Conservation (phyloP, 2,113 vertebrate genomes). For the Urocitellus parryii region DNA sequence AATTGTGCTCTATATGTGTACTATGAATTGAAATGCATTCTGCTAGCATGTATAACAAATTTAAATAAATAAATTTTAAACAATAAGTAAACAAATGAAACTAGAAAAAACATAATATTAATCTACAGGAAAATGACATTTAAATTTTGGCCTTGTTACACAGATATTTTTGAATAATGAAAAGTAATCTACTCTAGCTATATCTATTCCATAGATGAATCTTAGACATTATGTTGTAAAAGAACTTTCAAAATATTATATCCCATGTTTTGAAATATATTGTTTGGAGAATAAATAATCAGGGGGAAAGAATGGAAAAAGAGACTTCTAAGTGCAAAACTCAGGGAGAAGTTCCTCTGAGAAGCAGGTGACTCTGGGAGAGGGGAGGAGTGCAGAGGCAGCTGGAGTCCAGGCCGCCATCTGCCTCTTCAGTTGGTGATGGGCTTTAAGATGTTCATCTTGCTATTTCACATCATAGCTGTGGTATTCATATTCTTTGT, state of each 20-base stretch:
- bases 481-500: not conserved
- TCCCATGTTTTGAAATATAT: not conserved
- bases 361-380: not conserved
- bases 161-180: not conserved
- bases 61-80: no score
- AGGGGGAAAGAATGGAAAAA: not conserved
- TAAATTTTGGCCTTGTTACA: not conserved
- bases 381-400: not conserved
- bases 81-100: not conserved
- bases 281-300: not conserved
- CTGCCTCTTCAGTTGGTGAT: not conserved
- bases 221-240: not conserved
- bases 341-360: not conserved
- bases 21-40: no score
- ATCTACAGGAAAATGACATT: not conserved
- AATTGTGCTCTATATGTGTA: no score
- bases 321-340: not conserved
- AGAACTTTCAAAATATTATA: not conserved
- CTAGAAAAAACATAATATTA: not conserved
- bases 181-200: not conserved
- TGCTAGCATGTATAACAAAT: no score
- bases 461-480: not conserved
- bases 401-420: no score
- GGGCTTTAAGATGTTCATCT: not conserved
- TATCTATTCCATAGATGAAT: not conserved